These are phyloP conservation scores for Paramisgurnus dabryanus DNA, from an alignment of 2,113 vertebrate genomes.

Conservation along the genomic window DNA sequence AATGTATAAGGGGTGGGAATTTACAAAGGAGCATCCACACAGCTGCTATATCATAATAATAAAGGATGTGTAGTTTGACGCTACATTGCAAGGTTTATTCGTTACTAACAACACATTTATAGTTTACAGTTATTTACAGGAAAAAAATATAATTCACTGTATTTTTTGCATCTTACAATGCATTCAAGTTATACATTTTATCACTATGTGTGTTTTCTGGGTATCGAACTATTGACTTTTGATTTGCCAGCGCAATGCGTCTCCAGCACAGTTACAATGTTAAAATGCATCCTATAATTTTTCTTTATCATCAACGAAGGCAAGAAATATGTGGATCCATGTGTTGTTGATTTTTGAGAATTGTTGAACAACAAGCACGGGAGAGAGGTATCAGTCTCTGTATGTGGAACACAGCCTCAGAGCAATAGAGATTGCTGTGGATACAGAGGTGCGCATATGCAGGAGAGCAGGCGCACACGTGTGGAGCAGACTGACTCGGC, in stretches of 20 bases:
- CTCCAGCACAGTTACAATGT: not conserved
- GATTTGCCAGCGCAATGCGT: not conserved
- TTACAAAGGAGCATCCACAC: not conserved
- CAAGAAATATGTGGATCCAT: conserved; percentile 10
- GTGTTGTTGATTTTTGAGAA: not conserved
- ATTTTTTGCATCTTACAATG: too few relatives aligned
- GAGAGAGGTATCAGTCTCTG: conserved; percentile 11
- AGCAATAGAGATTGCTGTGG: conserved; percentile 48
- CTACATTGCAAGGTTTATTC: not conserved
- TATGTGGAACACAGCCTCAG: conserved; percentile 5
- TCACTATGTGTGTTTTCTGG: too few relatives aligned
- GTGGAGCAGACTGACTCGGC: conserved; percentile 63
- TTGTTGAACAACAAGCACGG: conserved; percentile 10
- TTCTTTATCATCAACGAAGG: not conserved
- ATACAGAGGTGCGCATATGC: conserved; percentile 16
- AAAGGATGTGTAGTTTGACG: not conserved
- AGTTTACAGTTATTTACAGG: too few relatives aligned
- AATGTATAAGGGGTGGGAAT: conserved; percentile 45
- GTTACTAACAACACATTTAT: not conserved
- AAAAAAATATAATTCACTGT: too few relatives aligned
- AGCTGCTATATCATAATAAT: not conserved
- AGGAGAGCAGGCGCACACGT: conserved; percentile 60
- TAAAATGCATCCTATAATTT: not conserved
- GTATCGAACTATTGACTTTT: too few relatives aligned
- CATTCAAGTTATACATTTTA: too few relatives aligned